phyloP scores from a whole-genome alignment of 1,140 invertebrate genomes.

The Leptinotarsa defecta region DNA sequence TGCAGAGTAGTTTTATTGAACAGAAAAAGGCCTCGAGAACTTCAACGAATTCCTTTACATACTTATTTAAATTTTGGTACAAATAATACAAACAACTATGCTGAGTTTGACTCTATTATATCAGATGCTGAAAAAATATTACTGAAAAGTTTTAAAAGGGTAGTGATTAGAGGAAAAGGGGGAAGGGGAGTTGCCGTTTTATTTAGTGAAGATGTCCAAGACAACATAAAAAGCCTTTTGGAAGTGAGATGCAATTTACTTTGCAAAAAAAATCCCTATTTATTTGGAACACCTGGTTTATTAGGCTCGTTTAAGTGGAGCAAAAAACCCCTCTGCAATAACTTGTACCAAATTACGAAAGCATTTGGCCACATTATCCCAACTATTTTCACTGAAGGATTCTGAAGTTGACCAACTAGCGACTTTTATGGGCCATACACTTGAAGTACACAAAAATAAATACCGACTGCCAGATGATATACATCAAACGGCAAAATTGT shows the following conservation, averaged over 20 bases:
- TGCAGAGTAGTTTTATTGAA: constrained; percentile 46
- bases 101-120: constrained; percentile 31
- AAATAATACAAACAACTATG: constrained; percentile 10
- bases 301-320: constrained; percentile 25
- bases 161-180: constrained; percentile 39
- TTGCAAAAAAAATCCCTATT: constrained; percentile 30
- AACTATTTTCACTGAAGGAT: constrained; percentile 51
- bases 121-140: constrained; percentile 31
- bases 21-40: constrained; percentile 41
- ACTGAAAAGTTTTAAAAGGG: constrained; percentile 30
- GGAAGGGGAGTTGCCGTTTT: constrained; percentile 34
- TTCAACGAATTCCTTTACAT: constrained; percentile 23
- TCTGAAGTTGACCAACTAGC: constrained; percentile 44
- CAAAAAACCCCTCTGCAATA: constrained; percentile 30
- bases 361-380: constrained; percentile 48
- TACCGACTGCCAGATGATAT: constrained; percentile 37
- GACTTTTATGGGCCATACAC: constrained; percentile 48
- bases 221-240: constrained; percentile 18
- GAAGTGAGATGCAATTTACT: not conserved
- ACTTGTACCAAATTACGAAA: constrained; percentile 47
- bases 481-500: constrained; percentile 36
- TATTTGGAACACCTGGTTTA: constrained; percentile 30
- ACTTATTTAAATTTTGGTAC: not conserved
- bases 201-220: constrained; percentile 33
- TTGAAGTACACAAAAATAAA: constrained; percentile 27